These are phyloP conservation scores for Cryptophagus acutangulus DNA, from an alignment of 2,888 invertebrate genomes.

Conservation along the genomic window DNA sequence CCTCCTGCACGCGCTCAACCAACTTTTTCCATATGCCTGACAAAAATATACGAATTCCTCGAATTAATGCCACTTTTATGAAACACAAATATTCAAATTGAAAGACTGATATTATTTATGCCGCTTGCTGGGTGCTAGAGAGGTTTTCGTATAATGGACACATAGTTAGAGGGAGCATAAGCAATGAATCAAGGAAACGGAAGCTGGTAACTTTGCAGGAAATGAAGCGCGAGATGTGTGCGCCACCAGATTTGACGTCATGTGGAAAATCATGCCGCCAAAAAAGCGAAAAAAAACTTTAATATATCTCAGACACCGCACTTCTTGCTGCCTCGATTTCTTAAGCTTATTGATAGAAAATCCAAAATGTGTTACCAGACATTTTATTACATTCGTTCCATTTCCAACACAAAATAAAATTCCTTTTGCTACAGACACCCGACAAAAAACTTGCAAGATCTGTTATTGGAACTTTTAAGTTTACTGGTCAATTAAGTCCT, in stretches of 20 bases:
- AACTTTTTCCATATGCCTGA: no score
- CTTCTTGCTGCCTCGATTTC: conserved; percentile 15
- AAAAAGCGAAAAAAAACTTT: conserved; percentile 20
- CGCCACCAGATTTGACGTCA: conserved; percentile 19
- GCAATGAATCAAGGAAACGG: conserved; percentile 23
- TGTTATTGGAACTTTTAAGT: no score
- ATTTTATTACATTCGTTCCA: conserved; percentile 20
- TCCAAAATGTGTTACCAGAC: conserved; percentile 18
- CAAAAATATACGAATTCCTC: no score
- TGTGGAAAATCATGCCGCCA: conserved; percentile 27
- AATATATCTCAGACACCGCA: conserved; percentile 19
- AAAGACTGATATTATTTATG: no score
- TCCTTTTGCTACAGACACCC: no score
- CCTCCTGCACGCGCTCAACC: no score
- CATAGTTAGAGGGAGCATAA: conserved; percentile 2
- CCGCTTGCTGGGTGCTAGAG: no score
- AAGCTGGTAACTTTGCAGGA: conserved; percentile 22
- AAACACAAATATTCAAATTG: no score
- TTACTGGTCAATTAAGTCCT: no score
- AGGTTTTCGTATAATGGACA: not conserved
- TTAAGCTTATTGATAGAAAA: conserved; percentile 22
- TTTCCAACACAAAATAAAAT: no score
- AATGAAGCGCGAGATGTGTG: conserved; percentile 23
- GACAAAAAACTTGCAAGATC: no score
- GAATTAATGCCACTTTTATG: no score